These are phyloP conservation scores for Acholoe squamosa DNA, from an alignment of 2,888 invertebrate genomes.

Conservation along the genomic window DNA sequence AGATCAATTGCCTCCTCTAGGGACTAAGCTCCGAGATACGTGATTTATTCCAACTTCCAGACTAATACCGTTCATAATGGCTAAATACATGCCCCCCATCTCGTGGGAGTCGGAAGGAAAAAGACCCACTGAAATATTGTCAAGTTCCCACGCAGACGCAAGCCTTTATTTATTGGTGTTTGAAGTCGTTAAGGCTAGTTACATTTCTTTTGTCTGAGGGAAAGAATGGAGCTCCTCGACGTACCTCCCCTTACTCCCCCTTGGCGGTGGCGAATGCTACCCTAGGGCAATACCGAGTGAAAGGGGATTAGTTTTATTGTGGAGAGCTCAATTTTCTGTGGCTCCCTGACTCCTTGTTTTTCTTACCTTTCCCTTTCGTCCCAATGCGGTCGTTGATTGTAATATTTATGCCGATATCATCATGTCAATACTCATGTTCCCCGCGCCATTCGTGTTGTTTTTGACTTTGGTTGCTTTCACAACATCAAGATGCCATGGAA, in stretches of 20 bases:
- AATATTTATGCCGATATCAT: too few species aligned
- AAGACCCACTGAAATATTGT: not conserved
- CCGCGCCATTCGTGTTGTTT: too few species aligned
- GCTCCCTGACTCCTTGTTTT: not conserved
- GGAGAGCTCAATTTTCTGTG: not conserved
- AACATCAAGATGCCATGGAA: too few species aligned
- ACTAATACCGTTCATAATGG: too few species aligned
- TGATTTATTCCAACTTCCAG: too few species aligned
- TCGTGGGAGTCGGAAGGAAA: too few species aligned
- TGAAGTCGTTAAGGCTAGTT: slow-evolving; percentile 20
- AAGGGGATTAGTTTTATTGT: slow-evolving; percentile 11
- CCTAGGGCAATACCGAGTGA: not conserved
- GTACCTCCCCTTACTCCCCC: not conserved
- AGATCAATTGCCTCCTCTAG: too few species aligned
- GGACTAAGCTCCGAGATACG: too few species aligned
- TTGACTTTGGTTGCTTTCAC: too few species aligned
- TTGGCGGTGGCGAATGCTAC: not conserved
- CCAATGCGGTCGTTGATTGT: too few species aligned
- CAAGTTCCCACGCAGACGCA: not conserved
- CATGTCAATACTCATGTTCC: too few species aligned
- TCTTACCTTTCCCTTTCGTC: not conserved
- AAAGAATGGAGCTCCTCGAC: not conserved
- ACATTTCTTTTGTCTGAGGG: not conserved
- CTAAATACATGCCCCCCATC: too few species aligned
- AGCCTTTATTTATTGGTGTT: not conserved